Conservation (phyloP, 2,113 vertebrate species). For the Egretta garzetta region DNA sequence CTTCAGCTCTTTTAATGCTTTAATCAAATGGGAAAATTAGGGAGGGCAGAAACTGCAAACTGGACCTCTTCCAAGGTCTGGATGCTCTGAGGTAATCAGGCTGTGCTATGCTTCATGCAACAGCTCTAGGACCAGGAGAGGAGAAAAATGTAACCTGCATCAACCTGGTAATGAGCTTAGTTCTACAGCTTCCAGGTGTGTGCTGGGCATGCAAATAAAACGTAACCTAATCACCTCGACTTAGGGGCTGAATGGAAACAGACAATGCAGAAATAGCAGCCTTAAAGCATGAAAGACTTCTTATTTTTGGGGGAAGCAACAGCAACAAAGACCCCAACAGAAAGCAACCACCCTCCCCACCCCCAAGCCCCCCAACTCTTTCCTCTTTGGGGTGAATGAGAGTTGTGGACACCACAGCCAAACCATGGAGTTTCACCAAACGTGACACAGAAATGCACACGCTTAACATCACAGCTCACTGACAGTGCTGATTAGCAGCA, state of each 20-base stretch:
- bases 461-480: background rate
- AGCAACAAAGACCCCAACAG: background rate
- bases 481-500: background rate
- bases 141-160: background rate
- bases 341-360: accelerated
- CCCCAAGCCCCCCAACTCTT: background rate
- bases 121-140: background rate
- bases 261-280: background rate
- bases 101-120: background rate
- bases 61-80: background rate
- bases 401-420: background rate
- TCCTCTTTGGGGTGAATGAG: background rate
- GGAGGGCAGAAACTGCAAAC: background rate
- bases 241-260: background rate
- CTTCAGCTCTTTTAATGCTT: background rate
- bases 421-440: background rate
- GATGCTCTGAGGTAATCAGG: background rate
- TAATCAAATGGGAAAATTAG: background rate
- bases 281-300: background rate
- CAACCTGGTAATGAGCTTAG: background rate
- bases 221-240: background rate
- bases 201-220: background rate
- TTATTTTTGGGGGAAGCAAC: background rate
- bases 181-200: background rate
- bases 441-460: background rate